Conservation (phyloP, 2,797 vertebrate species). For the Tympanoctomys barrerae region DNA sequence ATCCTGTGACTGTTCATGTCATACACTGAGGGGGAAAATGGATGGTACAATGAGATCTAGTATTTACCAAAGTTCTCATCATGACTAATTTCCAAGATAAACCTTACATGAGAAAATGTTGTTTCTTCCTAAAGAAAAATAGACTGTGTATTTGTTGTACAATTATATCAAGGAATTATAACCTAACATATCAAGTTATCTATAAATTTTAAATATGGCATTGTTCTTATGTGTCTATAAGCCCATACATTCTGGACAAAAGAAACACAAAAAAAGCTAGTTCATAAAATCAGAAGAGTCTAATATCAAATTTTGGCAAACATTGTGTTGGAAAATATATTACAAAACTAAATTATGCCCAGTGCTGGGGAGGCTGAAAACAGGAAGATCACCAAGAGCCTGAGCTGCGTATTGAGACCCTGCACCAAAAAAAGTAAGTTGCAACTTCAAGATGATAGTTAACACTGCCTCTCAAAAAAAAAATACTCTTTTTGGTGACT, state of each 20-base stretch:
- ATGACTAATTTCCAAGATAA: background rate
- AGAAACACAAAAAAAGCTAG: background rate
- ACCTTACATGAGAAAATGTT: background rate
- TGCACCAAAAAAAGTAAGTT: background rate
- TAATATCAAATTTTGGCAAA: background rate
- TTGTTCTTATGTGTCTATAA: background rate
- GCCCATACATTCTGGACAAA: background rate
- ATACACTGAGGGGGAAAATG: background rate
- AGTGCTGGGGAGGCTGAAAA: too few species aligned
- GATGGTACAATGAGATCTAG: background rate
- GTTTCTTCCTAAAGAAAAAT: background rate
- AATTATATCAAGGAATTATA: background rate
- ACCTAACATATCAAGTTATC: background rate
- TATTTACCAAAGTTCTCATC: background rate
- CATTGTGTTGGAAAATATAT: slow-evolving; percentile 6
- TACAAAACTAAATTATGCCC: background rate
- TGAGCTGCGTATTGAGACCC: too few species aligned
- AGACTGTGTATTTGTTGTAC: background rate
- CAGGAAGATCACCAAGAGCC: too few species aligned
- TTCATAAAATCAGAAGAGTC: background rate
- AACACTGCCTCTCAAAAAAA: slow-evolving; percentile 26
- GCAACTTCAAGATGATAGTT: background rate
- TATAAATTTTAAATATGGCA: background rate
- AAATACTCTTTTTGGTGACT: background rate
- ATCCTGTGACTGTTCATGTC: background rate